phyloP scores from a whole-genome alignment of 2,113 vertebrate species.

The Jaculus jaculus region DNA sequence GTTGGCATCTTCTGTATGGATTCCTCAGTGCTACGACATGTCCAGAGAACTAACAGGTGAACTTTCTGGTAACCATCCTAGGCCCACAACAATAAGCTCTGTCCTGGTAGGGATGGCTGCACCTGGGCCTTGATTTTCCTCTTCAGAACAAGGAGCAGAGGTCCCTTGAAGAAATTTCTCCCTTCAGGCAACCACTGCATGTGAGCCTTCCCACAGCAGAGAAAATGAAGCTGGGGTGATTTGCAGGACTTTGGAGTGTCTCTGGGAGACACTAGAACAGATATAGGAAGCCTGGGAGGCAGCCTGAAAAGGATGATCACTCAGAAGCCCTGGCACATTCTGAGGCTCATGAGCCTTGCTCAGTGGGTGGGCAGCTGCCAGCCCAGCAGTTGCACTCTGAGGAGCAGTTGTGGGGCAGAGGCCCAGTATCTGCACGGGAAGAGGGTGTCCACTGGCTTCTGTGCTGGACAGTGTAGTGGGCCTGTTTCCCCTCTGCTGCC shows the following conservation, averaged over 20 bases:
- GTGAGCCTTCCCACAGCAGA: accelerated
- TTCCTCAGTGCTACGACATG: no score
- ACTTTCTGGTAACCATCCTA: not conserved
- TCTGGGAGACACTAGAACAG: not conserved
- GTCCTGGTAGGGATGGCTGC: not conserved
- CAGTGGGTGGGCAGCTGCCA: accelerated
- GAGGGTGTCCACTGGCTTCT: slow-evolving; percentile 72
- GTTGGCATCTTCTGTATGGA: not conserved
- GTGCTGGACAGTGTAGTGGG: not conserved
- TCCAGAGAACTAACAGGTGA: not conserved
- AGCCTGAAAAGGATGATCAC: accelerated
- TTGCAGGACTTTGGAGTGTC: not conserved
- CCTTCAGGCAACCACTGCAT: not conserved
- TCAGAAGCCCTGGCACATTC: not conserved
- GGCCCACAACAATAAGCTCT: not conserved
- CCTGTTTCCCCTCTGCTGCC: accelerated
- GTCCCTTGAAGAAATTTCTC: not conserved
- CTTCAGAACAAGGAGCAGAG: not conserved
- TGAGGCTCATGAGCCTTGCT: accelerated
- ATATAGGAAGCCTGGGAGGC: accelerated
- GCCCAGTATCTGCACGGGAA: slow-evolving; percentile 63
- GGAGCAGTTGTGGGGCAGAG: not conserved
- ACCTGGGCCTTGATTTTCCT: not conserved
- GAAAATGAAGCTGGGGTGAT: not conserved
- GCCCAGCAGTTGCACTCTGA: accelerated